Base-by-base conservation (phyloP, 2,113 vertebrate genomes). In the Uria aalge region DNA sequence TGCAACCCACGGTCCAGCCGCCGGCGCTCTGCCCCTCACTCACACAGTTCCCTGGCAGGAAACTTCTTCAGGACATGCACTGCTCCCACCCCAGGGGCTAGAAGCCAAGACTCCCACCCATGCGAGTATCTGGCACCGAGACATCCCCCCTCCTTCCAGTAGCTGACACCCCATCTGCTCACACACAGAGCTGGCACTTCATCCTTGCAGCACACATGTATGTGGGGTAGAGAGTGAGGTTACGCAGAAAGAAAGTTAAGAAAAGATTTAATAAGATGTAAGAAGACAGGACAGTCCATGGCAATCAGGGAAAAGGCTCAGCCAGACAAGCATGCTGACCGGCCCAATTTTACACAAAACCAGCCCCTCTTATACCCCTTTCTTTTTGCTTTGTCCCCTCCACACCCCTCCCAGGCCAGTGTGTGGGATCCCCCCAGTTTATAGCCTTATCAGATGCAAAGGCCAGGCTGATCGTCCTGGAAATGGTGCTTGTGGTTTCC, bases 391-490 rank as follows among this genome's bases (percentile, higher is more conserved):
- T 52, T 32, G 14, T 17, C 9, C 7, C 21, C 19, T 15, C 2
- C 1, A 7, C 15, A 45, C 7, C 12, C 21, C 22, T 36, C 27
- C 12, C 20, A 73, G 5, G 24, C 17, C 2, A 0, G 5, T 5
- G 7, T 16, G 8, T 38, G 22, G 26, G 9, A 57, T 20, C 3
- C 2, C 5, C 4, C 27, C 9, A 3, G 5, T 26, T 45, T 66
- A 64, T 55, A 66, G 56, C 24, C 26, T 34, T 18, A 34, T 8
- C 32, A n/a, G 30, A 67, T 8, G 12, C 8, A 69, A 92, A 72
- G 14, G 19, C 14, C 26, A 78, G 29, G 40, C 40, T 50, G 57
- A 92, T 40, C n/a, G 20, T 64, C 40, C 60, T 26, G 27, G 30
- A 57, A 87, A 2, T 4, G 5, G 19, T 50, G 16, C 3, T 21